Evolutionary conservation across 2,888 invertebrate species (phyloP), one percentile per base, ranked within the genome.

Genomic region (Ferdinandea cuprea): DNA sequence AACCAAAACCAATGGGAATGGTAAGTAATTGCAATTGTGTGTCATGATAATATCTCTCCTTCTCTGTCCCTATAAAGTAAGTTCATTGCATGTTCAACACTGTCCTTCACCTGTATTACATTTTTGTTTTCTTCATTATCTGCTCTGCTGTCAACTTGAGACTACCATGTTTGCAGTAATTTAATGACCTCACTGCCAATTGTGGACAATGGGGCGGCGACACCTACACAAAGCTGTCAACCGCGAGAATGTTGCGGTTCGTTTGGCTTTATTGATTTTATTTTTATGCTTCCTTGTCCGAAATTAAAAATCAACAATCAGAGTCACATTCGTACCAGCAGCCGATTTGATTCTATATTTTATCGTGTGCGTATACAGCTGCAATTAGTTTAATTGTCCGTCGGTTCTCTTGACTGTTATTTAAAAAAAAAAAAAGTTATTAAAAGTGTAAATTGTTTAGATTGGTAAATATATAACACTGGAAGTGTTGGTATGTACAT

Each of bases 1-100:
- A 91, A 79, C 91, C 91, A 15, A 91, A 91, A 85, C 87, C 90
- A 13, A 87, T 90, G 58, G 89, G 89, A 85, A 86, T 87, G 86
- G 89, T 91, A 88, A 88, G 89, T 88, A 48, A 4, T 13, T 30
- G 35, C 19, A 8, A 15, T 35, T 40, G 17, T 54, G 66, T 76
- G 69, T n/a, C 59, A 73, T 66, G 77, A 17, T 28, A 52, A 25
- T 59, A 61, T 52, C 46, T 19, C 30, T 69, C 56, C 59, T 71
- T 59, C 59, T 28, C 37, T 65, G 40, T 69, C 76, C 68, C 58
- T 35, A 42, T 37, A 65, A 59, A 58, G 76, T 76, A 76, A 74
- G 71, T 77, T 50, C 71, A 77, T 59, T 46, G 81, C 81, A 81
- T 77, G 81, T 46, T 66, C 50, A 54, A 48, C n/a, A n/a, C 59